A percentile compares a stretch with the other conserved stretches of the same genome.
Conservation (phyloP, 2,797 vertebrate species). For the Onychomys leucogaster region DNA sequence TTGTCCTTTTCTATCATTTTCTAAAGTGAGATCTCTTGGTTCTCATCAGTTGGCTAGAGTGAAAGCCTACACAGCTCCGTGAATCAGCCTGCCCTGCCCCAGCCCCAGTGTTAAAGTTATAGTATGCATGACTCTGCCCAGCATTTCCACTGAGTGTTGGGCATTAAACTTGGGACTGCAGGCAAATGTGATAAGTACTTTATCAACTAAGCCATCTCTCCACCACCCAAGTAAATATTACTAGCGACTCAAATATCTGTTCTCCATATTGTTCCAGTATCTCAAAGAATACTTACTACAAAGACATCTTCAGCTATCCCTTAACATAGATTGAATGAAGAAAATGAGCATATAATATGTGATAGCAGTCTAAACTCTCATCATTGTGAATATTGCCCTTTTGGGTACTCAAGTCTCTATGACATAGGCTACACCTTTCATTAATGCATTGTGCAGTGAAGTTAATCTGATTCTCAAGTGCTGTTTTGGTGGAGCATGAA, state of each 20-base stretch:
- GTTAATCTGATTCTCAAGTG: neutral
- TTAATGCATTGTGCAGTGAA: neutral
- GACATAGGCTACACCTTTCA: neutral
- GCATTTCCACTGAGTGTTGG: neutral
- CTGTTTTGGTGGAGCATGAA: neutral
- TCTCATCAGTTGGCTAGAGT: neutral
- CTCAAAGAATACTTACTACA: neutral
- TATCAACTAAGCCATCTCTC: neutral
- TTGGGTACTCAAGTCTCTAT: neutral
- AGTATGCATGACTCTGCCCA: neutral
- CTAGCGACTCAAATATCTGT: neutral
- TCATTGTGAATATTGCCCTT: neutral
- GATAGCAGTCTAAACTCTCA: neutral
- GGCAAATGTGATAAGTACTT: neutral
- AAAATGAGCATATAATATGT: neutral
- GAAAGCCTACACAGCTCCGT: no score
- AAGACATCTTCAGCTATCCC: neutral
- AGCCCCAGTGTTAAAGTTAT: neutral
- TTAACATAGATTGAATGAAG: constrained; percentile 4
- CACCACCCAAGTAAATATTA: neutral
- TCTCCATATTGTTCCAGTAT: neutral
- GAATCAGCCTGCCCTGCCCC: neutral
- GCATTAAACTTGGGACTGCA: neutral
- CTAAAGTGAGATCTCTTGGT: neutral
- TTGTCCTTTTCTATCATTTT: neutral